Evolutionary conservation across 2,113 vertebrate genomes (phyloP).

Genomic region (Tachuris rubrigastra): DNA sequence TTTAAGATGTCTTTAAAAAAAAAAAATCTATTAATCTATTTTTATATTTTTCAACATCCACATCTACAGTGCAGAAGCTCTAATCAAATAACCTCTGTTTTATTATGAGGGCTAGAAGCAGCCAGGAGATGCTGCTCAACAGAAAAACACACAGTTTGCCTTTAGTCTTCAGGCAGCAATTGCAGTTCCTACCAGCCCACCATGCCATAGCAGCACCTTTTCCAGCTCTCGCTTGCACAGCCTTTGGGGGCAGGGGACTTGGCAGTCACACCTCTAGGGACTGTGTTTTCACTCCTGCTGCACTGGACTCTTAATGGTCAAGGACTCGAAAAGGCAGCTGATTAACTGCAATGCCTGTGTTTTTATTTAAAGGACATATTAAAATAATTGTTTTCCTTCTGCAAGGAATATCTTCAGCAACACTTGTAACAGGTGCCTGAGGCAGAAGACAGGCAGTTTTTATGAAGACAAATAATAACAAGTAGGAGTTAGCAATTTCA

Average conservation of each 20-base stretch:
- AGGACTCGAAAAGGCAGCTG: background rate
- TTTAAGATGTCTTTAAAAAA: background rate
- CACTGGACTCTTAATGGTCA: background rate
- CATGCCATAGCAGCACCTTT: background rate
- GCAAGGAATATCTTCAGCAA: conserved; percentile 12
- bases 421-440: background rate
- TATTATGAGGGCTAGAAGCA: background rate
- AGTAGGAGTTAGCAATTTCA: background rate
- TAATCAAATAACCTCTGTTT: background rate
- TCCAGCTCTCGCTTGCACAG: background rate
- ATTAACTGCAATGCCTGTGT: background rate
- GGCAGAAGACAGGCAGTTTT: conserved; percentile 12
- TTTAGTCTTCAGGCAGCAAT: background rate
- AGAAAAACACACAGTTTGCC: background rate
- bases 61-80: background rate
- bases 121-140: background rate
- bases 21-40: background rate
- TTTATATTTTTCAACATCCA: background rate
- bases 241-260: background rate
- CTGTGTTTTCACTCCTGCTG: background rate
- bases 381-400: conserved; percentile 30
- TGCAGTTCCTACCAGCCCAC: background rate
- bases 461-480: conserved; percentile 25
- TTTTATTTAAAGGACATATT: conserved; percentile 27
- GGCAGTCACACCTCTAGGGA: background rate